Evolutionary conservation across 2,113 vertebrate species (phyloP).

Genomic region (Strigops habroptila): DNA sequence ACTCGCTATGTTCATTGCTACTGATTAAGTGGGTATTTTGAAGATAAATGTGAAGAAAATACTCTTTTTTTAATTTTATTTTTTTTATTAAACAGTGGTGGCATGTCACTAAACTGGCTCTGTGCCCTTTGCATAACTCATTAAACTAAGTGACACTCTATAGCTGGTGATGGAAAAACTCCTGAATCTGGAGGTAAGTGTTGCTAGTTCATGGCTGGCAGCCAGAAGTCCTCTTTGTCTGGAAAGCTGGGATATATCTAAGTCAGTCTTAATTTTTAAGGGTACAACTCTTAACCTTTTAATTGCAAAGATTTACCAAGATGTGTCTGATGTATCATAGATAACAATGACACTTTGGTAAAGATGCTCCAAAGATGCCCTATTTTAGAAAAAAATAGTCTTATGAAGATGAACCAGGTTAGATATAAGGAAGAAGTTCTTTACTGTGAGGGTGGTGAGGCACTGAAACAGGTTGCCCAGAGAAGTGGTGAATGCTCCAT

Average conservation of each 20-base stretch:
- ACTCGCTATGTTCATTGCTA: conserved; percentile 4
- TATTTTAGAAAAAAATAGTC: background rate
- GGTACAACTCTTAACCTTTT: background rate
- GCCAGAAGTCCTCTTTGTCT: background rate
- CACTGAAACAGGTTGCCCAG: background rate
- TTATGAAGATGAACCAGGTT: background rate
- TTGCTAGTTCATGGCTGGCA: background rate
- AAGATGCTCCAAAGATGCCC: background rate
- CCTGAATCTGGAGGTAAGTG: background rate
- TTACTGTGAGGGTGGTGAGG: background rate
- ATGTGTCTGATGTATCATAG: background rate
- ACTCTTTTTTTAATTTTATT: background rate
- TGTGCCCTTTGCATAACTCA: background rate
- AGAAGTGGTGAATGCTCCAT: background rate
- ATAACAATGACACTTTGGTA: background rate
- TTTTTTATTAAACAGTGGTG: background rate
- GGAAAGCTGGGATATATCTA: background rate
- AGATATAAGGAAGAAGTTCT: background rate
- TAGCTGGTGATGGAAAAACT: background rate
- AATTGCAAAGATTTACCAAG: background rate
- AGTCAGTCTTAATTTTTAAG: background rate
- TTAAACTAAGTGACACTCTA: background rate
- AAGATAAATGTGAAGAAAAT: conserved; percentile 17
- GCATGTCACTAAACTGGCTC: background rate
- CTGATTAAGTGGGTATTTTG: conserved; percentile 22